Conservation (phyloP, 2,888 invertebrate genomes). For the Phaedon cochleariae region DNA sequence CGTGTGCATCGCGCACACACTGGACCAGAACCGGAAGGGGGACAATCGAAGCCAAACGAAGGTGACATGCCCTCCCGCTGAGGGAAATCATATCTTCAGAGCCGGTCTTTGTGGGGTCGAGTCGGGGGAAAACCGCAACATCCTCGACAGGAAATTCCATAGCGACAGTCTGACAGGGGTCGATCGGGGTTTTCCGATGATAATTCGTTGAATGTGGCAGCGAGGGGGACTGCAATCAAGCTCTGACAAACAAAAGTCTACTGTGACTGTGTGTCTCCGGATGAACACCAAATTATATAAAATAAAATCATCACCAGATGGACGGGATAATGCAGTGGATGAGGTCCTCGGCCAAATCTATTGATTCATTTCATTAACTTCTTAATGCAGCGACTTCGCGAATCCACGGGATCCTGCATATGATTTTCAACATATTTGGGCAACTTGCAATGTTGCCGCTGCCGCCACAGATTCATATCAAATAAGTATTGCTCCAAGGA, state of each 20-base stretch:
- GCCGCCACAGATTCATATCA: too few relatives aligned
- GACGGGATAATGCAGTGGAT: too few relatives aligned
- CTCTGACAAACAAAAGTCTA: neutral
- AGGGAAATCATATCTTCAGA: constrained; percentile 41
- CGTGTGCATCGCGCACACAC: constrained; percentile 26
- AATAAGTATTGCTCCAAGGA: too few relatives aligned
- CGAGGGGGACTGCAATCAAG: neutral
- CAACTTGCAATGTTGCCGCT: too few relatives aligned
- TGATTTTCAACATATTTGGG: too few relatives aligned
- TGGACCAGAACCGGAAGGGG: constrained; percentile 47
- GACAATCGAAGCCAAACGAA: constrained; percentile 60
- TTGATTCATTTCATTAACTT: too few relatives aligned
- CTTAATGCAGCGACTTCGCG: too few relatives aligned
- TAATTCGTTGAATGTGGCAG: neutral
- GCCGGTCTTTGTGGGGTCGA: constrained; percentile 40
- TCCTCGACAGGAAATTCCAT: constrained; percentile 30
- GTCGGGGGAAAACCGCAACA: constrained; percentile 43
- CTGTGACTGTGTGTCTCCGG: neutral
- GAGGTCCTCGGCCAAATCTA: too few relatives aligned
- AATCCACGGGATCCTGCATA: too few relatives aligned
- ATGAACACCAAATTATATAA: too few relatives aligned
- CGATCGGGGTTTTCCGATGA: neutral
- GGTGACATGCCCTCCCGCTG: constrained; percentile 54
- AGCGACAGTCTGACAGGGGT: neutral
- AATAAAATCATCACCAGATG: too few relatives aligned